Evolutionary conservation across 2,113 vertebrate species (phyloP).

Genomic region (Desmodus rotundus): DNA sequence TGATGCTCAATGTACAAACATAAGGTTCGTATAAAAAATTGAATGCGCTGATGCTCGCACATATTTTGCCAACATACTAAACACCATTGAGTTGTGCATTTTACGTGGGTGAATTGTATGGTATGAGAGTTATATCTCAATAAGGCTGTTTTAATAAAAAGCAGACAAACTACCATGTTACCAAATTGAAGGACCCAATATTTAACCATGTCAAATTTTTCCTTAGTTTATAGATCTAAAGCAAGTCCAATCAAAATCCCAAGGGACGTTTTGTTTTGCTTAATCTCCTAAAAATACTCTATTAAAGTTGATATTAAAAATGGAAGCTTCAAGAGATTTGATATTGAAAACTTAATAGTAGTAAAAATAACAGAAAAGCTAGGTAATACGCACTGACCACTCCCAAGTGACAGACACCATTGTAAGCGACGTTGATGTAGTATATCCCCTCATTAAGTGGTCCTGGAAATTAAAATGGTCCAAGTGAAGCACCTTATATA

Average conservation of each 20-base stretch:
- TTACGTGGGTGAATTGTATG: neutral
- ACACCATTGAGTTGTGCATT: neutral
- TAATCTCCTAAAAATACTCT: neutral
- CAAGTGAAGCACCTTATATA: neutral
- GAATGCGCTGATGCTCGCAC: neutral
- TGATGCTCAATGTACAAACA: neutral
- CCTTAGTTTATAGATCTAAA: neutral
- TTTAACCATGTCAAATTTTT: neutral
- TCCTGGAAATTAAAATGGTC: neutral
- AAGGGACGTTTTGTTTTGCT: neutral
- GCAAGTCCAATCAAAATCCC: neutral
- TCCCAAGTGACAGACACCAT: neutral
- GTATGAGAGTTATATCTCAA: neutral
- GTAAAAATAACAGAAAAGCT: neutral
- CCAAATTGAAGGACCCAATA: neutral
- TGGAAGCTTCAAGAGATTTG: neutral
- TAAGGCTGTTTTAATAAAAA: neutral
- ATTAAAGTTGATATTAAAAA: neutral
- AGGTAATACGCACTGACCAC: neutral
- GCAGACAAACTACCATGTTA: neutral
- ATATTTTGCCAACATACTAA: neutral
- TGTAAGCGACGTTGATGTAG: neutral
- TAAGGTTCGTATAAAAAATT: neutral
- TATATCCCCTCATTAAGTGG: neutral
- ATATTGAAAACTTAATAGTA: neutral